Evolutionary conservation across 2,888 invertebrate genomes (phyloP).

Genomic region (Digitonthophagus gazella): DNA sequence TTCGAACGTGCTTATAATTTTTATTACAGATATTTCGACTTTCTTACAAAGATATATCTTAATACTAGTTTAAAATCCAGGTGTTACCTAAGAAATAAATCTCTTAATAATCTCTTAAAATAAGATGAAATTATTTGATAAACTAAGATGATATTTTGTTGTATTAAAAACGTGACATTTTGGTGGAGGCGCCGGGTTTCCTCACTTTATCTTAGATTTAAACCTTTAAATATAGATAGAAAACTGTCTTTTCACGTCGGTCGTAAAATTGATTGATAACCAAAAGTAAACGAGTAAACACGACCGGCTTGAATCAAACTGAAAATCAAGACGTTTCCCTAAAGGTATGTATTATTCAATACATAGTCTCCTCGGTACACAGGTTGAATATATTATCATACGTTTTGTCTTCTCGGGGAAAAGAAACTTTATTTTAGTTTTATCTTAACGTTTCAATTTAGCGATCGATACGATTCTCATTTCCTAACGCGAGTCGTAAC

Average conservation of each 20-base stretch:
- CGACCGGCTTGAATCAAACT: neutral
- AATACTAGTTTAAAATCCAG: too few species aligned
- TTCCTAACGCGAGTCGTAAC: neutral
- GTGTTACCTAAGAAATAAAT: too few species aligned
- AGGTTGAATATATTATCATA: neutral
- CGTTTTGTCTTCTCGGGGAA: neutral
- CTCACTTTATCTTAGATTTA: too few species aligned
- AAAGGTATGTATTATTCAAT: neutral
- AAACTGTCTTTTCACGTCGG: neutral
- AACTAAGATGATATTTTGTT: too few species aligned
- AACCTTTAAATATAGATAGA: neutral
- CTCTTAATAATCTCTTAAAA: too few species aligned
- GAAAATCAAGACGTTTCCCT: neutral
- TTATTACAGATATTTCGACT: constrained; percentile 28
- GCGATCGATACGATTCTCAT: neutral
- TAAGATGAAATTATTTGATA: too few species aligned
- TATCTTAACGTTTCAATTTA: too few species aligned
- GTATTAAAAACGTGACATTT: neutral
- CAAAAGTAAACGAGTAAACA: neutral
- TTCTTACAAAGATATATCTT: too few species aligned
- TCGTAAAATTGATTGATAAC: neutral
- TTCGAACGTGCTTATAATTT: constrained; percentile 36
- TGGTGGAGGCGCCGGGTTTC: neutral
- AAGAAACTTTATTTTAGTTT: neutral
- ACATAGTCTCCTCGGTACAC: neutral